These are phyloP conservation scores for Sitta carolinensis DNA, from an alignment of 2,797 vertebrate genomes.

Conservation along the genomic window DNA sequence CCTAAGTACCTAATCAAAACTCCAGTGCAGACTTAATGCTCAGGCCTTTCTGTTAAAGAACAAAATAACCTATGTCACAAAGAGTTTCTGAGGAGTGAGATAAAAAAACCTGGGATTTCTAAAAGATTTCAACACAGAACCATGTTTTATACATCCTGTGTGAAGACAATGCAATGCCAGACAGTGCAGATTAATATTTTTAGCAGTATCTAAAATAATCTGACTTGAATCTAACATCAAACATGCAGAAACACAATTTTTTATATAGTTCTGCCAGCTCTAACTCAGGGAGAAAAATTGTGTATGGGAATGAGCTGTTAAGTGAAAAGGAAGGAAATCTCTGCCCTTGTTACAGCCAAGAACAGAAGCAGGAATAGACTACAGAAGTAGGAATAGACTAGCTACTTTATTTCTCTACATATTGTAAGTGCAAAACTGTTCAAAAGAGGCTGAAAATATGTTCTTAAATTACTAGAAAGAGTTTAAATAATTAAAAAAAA, in stretches of 20 bases:
- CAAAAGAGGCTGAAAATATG: not conserved
- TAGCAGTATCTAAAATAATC: not conserved
- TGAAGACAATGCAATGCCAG: not conserved
- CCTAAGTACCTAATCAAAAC: not conserved
- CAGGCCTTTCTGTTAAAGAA: not conserved
- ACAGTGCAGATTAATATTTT: not conserved
- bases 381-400: not conserved
- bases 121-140: not conserved
- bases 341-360: fast-evolving
- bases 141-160: not conserved
- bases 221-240: not conserved
- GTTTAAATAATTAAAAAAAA: not conserved
- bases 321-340: not conserved
- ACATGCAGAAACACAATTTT: not conserved
- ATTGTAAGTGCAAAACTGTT: not conserved
- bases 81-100: not conserved
- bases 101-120: not conserved
- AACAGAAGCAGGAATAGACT: not conserved
- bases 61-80: not conserved
- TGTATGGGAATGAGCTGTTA: not conserved
- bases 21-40: not conserved
- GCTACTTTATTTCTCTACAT: not conserved
- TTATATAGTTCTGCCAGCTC: not conserved
- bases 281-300: not conserved
- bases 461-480: not conserved